Evolutionary conservation across 2,797 vertebrate species (phyloP).

Genomic region (Pygocentrus nattereri): DNA sequence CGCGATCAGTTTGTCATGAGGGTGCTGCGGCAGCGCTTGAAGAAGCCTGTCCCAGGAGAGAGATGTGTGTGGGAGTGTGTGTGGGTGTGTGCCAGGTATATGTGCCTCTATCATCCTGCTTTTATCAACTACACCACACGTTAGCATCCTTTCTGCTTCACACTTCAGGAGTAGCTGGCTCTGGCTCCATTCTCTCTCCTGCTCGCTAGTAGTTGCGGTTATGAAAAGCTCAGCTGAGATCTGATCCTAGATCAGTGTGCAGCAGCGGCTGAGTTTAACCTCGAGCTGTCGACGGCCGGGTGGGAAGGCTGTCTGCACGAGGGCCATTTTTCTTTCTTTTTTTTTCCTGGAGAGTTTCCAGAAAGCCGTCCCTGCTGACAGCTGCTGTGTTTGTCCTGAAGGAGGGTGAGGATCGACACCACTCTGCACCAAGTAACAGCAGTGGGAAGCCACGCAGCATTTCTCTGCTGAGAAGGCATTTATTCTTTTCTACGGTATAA

Average conservation of each 20-base stretch:
- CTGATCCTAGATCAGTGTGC: not conserved
- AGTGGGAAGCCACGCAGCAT: constrained; percentile 37
- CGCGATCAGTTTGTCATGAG: constrained; percentile 5
- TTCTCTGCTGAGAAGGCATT: constrained; percentile 8
- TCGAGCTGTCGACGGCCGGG: constrained; percentile 4
- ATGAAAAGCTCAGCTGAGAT: not conserved
- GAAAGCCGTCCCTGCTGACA: constrained; percentile 38
- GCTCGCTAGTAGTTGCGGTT: not conserved
- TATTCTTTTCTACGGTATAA: not conserved
- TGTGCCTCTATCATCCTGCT: constrained; percentile 1
- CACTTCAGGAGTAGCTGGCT: not conserved
- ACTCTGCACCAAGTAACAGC: constrained; percentile 28
- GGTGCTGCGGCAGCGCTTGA: constrained; percentile 10
- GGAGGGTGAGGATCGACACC: constrained; percentile 32
- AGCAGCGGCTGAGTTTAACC: not conserved
- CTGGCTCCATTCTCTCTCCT: not conserved
- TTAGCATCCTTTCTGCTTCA: not conserved
- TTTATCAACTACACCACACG: not conserved
- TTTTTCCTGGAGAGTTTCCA: constrained; percentile 36
- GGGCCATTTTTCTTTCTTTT: constrained; percentile 10
- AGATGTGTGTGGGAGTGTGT: not conserved
- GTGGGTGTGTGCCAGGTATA: not conserved
- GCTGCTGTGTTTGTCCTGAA: constrained; percentile 36
- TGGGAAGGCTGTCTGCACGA: constrained; percentile 17
- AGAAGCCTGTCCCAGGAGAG: constrained; percentile 6